Evolutionary conservation across 2,797 vertebrate species (phyloP).

Genomic region (Delichon dasypus): DNA sequence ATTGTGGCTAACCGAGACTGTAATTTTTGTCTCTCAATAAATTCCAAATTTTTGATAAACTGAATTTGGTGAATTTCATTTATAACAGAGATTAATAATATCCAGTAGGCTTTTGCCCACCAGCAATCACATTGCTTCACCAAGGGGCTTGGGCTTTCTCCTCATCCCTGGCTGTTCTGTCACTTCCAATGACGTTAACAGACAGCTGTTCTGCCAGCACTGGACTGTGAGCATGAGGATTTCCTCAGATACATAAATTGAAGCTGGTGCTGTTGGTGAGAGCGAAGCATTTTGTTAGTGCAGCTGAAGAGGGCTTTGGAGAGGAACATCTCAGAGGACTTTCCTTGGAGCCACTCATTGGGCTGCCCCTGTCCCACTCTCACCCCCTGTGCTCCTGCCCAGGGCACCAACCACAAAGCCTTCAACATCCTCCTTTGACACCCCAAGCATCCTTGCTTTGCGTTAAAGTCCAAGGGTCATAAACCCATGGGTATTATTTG

Average conservation of each 20-base stretch:
- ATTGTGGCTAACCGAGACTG: too few species aligned
- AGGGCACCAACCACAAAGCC: not conserved
- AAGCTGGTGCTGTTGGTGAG: not conserved
- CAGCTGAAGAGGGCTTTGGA: not conserved
- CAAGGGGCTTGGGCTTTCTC: not conserved
- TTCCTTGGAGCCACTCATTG: not conserved
- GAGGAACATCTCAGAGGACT: not conserved
- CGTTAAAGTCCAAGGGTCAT: too few species aligned
- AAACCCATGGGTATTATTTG: not conserved
- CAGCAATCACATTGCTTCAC: not conserved
- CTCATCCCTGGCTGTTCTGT: not conserved
- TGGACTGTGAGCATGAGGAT: rapidly evolving
- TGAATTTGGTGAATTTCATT: too few species aligned
- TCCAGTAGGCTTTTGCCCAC: conserved; percentile 20
- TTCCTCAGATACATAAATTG: not conserved
- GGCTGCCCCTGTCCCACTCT: not conserved
- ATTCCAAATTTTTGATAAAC: too few species aligned
- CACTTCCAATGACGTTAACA: not conserved
- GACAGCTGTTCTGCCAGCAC: not conserved
- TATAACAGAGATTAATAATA: conserved; percentile 35
- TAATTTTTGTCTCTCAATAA: too few species aligned
- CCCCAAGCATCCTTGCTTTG: too few species aligned
- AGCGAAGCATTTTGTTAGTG: not conserved
- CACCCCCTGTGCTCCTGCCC: not conserved
- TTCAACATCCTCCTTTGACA: not conserved